Evolutionary conservation across 1,140 invertebrate genomes (phyloP), one percentile per base, ranked within the genome.

Genomic region (Dinoponera quadriceps): DNA sequence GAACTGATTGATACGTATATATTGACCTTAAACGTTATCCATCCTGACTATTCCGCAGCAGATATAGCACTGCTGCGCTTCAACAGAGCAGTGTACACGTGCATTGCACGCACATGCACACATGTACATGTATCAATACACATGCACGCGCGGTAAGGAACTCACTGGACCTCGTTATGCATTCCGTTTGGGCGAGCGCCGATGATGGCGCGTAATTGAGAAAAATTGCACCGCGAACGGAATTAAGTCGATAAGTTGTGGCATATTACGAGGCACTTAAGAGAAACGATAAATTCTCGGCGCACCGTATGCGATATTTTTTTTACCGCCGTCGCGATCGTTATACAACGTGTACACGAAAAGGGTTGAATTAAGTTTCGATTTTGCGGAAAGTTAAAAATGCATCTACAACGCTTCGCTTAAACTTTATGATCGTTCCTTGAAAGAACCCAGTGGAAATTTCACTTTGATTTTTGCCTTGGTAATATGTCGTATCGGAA

Each of bases 1-100:
- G 22, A 82, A 60, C 20, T 73, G 86, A 74, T 89, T 88, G 22
- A 86, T 51, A 69, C 48, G 48, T 48, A 89, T 73, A 55, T 88
- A 85, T 16, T 72, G 44, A 3, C 51, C 38, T 25, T 85, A 85
- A 29, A 27, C n/a, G 51, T n/a, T 72, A 3, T 88, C 77, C 86
- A 88, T 88, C 51, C 69, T 71, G 49, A 71, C 75, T 44, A 29
- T 20, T 44, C 14, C 51, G n/a, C 25, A 20, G 51, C 33, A 14
- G 38, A 3, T 80, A 71, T 80, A 29, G 25, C 65, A 80, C 75
- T 80, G 51, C 65, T 80, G 51, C 22, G 33, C 63, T 44, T 59
- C 65, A 25, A 27, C 13, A 4, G n/a, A 44, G 14, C 51, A 44
- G 38, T 11, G 3, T 9, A 44, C 9, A 44, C 38, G 29, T 33